Conservation (phyloP, 2,113 vertebrate genomes). For the Mesocricetus auratus region DNA sequence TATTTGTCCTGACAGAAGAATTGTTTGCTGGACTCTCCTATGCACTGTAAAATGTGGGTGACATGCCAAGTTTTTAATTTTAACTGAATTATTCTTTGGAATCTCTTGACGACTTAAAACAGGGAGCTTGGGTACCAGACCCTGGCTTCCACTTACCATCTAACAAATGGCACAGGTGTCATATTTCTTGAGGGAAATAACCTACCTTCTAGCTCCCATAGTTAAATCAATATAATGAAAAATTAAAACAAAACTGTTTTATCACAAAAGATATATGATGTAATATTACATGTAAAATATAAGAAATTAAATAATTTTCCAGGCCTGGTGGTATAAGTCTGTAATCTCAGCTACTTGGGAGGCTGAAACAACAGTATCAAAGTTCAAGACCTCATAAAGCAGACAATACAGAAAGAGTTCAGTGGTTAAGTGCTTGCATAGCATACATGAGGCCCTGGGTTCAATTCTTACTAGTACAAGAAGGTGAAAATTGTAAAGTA, state of each 20-base stretch:
- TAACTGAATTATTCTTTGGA: not conserved
- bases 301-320: not conserved
- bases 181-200: not conserved
- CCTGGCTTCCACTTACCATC: not conserved
- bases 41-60: not conserved
- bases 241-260: not conserved
- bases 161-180: not conserved
- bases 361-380: not conserved
- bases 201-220: not conserved
- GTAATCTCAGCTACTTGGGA: not conserved
- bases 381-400: not conserved
- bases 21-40: not conserved
- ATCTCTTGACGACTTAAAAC: not conserved
- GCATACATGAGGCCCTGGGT: not conserved
- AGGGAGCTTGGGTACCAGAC: not conserved
- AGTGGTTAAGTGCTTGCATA: not conserved
- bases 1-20: constrained; percentile 34
- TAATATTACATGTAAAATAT: not conserved
- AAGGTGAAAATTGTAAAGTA: constrained; percentile 6
- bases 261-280: not conserved
- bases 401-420: not conserved
- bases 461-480: not conserved
- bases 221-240: not conserved
- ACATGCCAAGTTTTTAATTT: constrained; percentile 15
- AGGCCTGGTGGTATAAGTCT: not conserved